Conservation (phyloP, 2,797 vertebrate species). For the Otolemur crassicaudatus region DNA sequence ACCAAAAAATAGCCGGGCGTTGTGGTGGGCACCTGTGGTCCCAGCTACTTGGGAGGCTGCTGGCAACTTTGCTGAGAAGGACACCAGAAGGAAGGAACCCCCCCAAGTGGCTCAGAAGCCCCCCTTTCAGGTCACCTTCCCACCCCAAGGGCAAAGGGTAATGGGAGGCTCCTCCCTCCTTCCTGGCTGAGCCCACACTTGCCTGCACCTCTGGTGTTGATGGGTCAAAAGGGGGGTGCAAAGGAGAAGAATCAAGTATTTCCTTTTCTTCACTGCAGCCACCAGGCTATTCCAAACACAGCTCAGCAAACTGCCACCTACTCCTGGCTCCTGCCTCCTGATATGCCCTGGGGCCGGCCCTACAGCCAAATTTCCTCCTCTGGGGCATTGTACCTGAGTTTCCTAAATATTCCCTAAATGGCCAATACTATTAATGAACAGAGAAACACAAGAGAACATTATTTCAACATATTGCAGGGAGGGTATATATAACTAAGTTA, state of each 20-base stretch:
- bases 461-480: background rate
- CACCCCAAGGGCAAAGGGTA: background rate
- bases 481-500: background rate
- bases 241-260: background rate
- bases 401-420: background rate
- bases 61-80: background rate
- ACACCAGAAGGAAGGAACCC: background rate
- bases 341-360: fast-evolving
- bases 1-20: too few relatives aligned
- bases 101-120: background rate
- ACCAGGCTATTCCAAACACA: background rate
- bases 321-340: background rate
- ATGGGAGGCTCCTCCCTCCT: background rate
- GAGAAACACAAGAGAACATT: background rate
- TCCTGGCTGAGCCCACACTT: too few relatives aligned
- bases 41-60: too few relatives aligned
- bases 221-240: too few relatives aligned
- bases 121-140: background rate
- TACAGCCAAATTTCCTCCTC: fast-evolving
- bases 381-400: fast-evolving
- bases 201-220: background rate
- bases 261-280: background rate
- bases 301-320: background rate
- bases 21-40: too few relatives aligned
- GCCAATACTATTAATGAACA: fast-evolving